These are phyloP conservation scores for Andrena haemorrhoa DNA, from an alignment of 2,888 invertebrate genomes.

Conservation along the genomic window DNA sequence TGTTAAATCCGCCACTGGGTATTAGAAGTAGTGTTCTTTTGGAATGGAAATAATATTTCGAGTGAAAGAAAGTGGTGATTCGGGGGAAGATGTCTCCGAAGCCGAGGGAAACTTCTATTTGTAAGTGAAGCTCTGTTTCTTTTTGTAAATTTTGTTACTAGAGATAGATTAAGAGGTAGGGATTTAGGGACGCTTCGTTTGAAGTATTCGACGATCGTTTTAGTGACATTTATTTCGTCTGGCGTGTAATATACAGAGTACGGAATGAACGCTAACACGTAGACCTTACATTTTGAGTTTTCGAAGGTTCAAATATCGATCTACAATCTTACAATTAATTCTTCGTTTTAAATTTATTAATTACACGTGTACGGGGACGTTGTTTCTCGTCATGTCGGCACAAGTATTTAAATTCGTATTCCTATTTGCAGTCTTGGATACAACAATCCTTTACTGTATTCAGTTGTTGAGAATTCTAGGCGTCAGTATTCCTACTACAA, in stretches of 20 bases:
- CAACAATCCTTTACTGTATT: not conserved
- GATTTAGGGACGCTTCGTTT: not conserved
- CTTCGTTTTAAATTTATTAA: not conserved
- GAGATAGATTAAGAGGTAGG: not conserved
- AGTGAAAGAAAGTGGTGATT: not conserved
- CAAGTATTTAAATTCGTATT: not conserved
- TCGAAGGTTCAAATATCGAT: not conserved
- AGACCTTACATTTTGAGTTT: not conserved
- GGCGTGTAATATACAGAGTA: conserved; percentile 23
- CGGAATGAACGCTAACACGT: conserved; percentile 34
- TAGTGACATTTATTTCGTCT: conserved; percentile 42
- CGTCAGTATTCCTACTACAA: conserved; percentile 1
- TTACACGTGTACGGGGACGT: conserved; percentile 4
- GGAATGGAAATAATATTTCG: not conserved
- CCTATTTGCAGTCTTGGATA: conserved; percentile 31
- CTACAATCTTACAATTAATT: not conserved
- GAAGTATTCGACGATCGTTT: conserved; percentile 7
- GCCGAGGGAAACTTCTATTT: not conserved
- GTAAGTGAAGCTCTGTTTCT: not conserved
- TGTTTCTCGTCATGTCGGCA: conserved; percentile 21
- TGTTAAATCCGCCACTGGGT: too few species aligned
- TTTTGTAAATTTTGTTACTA: not conserved
- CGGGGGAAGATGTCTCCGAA: not conserved
- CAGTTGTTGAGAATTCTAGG: not conserved
- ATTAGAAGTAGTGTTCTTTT: not conserved